These are phyloP conservation scores for Actinia equina DNA, from an alignment of 64 coral and sea anemone genomes.

Conservation along the genomic window DNA sequence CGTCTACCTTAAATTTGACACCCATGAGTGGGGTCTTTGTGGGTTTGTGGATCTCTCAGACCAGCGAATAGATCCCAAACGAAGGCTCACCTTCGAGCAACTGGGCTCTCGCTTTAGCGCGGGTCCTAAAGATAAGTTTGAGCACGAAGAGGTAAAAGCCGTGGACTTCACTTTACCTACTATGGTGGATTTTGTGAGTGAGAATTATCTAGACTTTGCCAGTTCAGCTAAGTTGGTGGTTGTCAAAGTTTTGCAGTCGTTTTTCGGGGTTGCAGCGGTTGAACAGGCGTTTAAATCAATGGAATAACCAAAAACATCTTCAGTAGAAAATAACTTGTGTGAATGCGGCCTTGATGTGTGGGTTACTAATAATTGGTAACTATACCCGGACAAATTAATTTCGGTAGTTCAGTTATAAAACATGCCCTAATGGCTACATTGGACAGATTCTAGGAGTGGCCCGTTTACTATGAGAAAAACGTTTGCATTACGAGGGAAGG, in stretches of 20 bases:
- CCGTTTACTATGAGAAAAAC: too few relatives aligned
- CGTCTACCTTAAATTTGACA: constrained; percentile 95
- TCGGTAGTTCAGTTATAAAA: too few relatives aligned
- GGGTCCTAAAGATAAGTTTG: constrained; percentile 92
- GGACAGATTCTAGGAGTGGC: too few relatives aligned
- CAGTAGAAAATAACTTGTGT: too few relatives aligned
- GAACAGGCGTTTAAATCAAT: constrained; percentile 57
- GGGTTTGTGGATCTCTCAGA: constrained; percentile 95
- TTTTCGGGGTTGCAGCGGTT: constrained; percentile 79
- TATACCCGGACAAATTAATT: too few relatives aligned
- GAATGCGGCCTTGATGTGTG: too few relatives aligned
- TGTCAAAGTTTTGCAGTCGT: constrained; percentile 95
- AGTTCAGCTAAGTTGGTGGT: constrained; percentile 91
- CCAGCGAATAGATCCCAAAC: constrained; percentile 63
- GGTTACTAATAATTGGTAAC: too few relatives aligned
- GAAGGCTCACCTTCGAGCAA: constrained; percentile 69
- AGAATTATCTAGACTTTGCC: constrained; percentile 89
- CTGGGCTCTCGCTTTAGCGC: constrained; percentile 80
- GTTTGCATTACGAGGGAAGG: too few relatives aligned
- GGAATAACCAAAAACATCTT: background rate
- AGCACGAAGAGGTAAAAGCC: constrained; percentile 86
- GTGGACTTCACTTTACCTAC: constrained; percentile 75
- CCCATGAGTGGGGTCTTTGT: constrained; percentile 96
- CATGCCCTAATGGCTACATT: too few relatives aligned
- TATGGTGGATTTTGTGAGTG: constrained; percentile 92